These are phyloP conservation scores for Bombyx huttoni DNA, from an alignment of 2,888 invertebrate genomes.

Conservation along the genomic window DNA sequence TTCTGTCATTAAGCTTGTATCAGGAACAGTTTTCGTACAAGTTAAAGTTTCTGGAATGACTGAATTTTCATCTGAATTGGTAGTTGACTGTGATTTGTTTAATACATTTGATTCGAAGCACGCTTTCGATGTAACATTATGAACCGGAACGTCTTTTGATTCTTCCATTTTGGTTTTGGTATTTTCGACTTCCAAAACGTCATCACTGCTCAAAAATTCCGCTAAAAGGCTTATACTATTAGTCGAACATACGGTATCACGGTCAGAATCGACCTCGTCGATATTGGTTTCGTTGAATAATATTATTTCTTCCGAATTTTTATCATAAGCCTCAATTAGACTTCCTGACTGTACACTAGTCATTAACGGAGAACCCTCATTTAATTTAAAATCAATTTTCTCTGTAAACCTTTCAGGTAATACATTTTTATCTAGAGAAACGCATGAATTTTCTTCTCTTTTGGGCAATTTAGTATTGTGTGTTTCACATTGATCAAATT, in stretches of 20 bases:
- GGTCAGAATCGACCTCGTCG: not conserved
- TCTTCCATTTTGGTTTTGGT: not conserved
- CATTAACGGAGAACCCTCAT: not conserved
- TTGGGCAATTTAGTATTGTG: no score
- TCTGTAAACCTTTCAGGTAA: no score
- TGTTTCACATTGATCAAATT: no score
- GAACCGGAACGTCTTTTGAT: not conserved
- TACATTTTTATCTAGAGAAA: no score
- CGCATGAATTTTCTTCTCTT: no score
- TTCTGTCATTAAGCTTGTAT: no score
- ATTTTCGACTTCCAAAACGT: not conserved
- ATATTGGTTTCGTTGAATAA: not conserved
- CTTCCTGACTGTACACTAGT: not conserved
- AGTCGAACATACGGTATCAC: not conserved
- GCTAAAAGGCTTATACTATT: conserved; percentile 5
- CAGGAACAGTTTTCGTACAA: no score
- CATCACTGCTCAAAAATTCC: conserved; percentile 1
- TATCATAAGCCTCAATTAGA: not conserved
- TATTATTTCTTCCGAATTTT: not conserved
- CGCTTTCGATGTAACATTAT: not conserved
- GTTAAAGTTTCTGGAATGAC: no score
- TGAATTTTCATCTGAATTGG: no score
- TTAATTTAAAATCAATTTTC: not conserved
- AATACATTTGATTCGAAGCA: not conserved
- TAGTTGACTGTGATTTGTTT: no score